These are phyloP conservation scores for Frankliniella intonsa DNA, from an alignment of 2,888 invertebrate genomes.

Conservation along the genomic window DNA sequence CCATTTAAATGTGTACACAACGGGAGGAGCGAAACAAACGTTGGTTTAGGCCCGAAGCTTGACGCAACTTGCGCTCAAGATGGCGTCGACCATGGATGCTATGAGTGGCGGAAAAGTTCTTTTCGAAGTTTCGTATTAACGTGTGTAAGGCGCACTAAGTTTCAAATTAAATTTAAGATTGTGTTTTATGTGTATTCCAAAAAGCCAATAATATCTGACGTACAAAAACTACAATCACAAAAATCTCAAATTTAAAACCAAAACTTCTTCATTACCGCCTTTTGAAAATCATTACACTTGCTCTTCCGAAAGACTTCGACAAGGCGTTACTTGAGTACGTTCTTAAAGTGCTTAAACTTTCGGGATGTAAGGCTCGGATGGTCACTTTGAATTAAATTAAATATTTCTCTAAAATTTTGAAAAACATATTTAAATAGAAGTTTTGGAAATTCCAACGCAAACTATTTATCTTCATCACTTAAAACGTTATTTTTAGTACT, in stretches of 20 bases:
- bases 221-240: not conserved
- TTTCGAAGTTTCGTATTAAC: not conserved
- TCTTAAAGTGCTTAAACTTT: not conserved
- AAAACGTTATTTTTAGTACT: not conserved
- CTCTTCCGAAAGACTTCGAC: not conserved
- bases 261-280: not conserved
- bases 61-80: conserved; percentile 22
- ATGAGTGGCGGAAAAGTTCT: not conserved
- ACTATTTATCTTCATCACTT: too few relatives aligned
- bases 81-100: conserved; percentile 24
- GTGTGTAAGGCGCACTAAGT: not conserved
- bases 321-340: not conserved
- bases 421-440: not conserved
- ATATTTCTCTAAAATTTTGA: not conserved
- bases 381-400: not conserved
- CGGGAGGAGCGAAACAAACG: conserved; percentile 25
- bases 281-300: not conserved
- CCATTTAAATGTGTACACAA: conserved; percentile 25
- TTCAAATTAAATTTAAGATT: not conserved
- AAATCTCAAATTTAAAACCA: not conserved
- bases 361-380: not conserved
- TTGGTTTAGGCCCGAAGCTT: conserved; percentile 24
- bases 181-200: not conserved
- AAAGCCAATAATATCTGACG: not conserved
- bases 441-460: not conserved